Evolutionary conservation across 2,888 invertebrate genomes (phyloP), one percentile per base, ranked within the genome.

Genomic region (Eristalis arbustorum): DNA sequence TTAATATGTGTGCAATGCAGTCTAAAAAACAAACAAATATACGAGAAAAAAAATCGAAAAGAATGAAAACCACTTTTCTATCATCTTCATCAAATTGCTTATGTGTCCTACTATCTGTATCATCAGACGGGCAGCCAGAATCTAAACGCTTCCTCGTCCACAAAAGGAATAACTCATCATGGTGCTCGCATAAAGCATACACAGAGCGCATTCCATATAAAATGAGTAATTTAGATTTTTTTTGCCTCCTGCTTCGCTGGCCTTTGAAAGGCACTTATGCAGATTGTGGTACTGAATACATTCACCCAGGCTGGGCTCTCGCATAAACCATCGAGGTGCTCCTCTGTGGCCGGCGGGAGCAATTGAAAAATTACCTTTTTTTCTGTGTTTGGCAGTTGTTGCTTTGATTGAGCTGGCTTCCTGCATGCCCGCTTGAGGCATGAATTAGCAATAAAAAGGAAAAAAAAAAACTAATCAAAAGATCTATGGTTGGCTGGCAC

Each of bases 201-300:
- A 73, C 56, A 83, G 71, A 75, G 64, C 61, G 57, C 56, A 78
- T 79, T 73, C 56, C 64, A 49, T 68, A 62, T 66, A 57, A 73
- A 66, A 76, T 71, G 77, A 77, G 79, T 83, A 73, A 77, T 80
- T 76, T 74, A 64, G 76, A 72, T 76, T 25, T 28, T 74, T 31
- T 74, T 75, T 74, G 10, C 56, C 73, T 80, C 25, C 34, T 74
- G 73, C 80, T 62, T 40, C 61, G 76, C 31, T 69, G 80, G 73
- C 76, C 88, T 79, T 88, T 88, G 79, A 84, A 79, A 84, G 72
- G 73, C 88, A 84, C 88, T 88, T 88, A 84, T 84, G 68, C 78
- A 76, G 68, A 88, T 83, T 87, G 87, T 83, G 82, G 75, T 66
- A 72, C 69, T 87, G 57, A 61, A 72, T 69, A 81, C 72, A 76